Evolutionary conservation across 2,113 vertebrate species (phyloP).

Genomic region (Pyxicephalus adspersus): DNA sequence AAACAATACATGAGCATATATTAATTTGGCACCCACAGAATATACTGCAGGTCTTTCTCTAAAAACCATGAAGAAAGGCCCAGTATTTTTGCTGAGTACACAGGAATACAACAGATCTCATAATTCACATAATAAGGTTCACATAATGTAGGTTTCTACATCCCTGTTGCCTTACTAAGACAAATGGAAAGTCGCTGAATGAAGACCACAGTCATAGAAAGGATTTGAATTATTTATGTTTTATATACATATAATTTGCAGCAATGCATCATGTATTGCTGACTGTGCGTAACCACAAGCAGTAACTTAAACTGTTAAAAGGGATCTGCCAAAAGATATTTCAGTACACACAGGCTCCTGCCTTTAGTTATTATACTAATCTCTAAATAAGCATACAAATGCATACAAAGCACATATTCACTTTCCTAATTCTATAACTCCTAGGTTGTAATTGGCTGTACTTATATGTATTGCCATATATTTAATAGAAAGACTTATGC

Average conservation of each 20-base stretch:
- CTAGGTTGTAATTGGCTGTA: not conserved
- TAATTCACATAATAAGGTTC: constrained; percentile 7
- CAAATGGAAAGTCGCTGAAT: not conserved
- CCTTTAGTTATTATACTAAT: not conserved
- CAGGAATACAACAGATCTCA: not conserved
- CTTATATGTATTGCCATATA: not conserved
- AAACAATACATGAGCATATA: no score
- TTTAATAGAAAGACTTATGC: not conserved
- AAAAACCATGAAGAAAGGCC: not conserved
- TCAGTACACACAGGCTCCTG: not conserved
- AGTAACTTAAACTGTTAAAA: not conserved
- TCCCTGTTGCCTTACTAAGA: not conserved
- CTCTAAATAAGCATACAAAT: constrained; percentile 18
- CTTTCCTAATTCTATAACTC: not conserved
- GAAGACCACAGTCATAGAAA: constrained; percentile 12
- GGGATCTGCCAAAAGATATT: constrained; percentile 1
- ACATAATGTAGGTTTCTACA: not conserved
- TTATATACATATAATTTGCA: constrained; percentile 24
- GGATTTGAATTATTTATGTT: constrained; percentile 19
- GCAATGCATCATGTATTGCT: constrained; percentile 4
- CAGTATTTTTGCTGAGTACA: constrained; percentile 13
- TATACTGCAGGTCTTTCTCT: no score
- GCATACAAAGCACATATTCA: not conserved
- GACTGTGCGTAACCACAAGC: constrained; percentile 2
- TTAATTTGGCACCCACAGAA: no score